Conservation (phyloP, 30 jellyfish, hydroid and myxozoan genomes). For the Turritopsis rubra region DNA sequence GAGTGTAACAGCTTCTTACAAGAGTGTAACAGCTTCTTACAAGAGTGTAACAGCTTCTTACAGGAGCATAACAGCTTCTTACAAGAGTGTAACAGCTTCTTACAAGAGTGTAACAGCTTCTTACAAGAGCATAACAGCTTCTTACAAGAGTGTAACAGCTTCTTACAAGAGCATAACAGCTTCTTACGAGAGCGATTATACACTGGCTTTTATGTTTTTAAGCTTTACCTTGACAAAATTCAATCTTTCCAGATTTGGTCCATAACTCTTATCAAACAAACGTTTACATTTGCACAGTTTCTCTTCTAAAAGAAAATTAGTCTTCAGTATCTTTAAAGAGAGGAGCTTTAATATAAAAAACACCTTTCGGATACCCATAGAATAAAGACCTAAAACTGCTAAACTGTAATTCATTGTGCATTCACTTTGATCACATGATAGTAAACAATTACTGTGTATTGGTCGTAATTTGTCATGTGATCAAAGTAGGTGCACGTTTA, state of each 20-base stretch:
- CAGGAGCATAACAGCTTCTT: no score
- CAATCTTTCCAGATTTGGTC: slow-evolving; percentile 30
- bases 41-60: no score
- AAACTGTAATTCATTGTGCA: no score
- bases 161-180: neutral
- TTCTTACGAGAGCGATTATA: no score
- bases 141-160: neutral
- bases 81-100: no score
- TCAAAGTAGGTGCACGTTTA: no score
- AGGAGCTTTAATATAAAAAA: neutral
- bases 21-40: neutral
- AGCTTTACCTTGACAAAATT: slow-evolving; percentile 4
- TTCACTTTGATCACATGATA: no score
- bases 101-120: neutral
- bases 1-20: neutral
- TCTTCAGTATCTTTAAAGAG: neutral
- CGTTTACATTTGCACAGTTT: slow-evolving; percentile 16
- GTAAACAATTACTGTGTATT: no score
- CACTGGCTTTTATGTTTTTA: neutral
- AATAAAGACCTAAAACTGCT: no score
- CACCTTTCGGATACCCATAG: no score
- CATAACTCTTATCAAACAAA: slow-evolving; percentile 26
- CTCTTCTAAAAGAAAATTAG: slow-evolving; percentile 18
- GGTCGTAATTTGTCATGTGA: no score
- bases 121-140: neutral